A percentile compares a stretch with the other conserved stretches of the same genome.
Conservation (phyloP, 2,888 invertebrate species). For the Harpalus rubripes region DNA sequence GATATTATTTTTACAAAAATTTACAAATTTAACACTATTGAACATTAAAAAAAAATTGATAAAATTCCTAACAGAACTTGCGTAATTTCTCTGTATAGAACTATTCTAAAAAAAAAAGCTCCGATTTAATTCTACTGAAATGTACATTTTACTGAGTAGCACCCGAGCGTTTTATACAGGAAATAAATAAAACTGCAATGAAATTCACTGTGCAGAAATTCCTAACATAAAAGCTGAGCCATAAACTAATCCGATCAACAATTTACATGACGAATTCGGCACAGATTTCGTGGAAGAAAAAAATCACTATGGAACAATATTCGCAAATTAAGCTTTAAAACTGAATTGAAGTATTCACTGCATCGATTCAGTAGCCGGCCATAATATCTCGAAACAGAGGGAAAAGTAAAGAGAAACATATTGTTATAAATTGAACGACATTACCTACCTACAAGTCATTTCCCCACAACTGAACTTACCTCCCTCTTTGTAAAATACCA, state of each 20-base stretch:
- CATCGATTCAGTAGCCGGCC: conserved; percentile 27
- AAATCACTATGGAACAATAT: conserved; percentile 41
- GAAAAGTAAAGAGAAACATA: too few species aligned
- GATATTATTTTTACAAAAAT: too few species aligned
- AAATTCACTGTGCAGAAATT: conserved; percentile 8
- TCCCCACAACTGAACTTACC: too few species aligned
- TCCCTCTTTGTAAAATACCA: too few species aligned
- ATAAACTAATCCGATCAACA: conserved; percentile 54
- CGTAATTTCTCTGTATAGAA: background rate
- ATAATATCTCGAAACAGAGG: conserved; percentile 3
- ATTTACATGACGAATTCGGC: conserved; percentile 52
- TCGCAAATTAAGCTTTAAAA: conserved; percentile 53
- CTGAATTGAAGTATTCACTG: conserved; percentile 35
- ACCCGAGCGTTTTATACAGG: background rate
- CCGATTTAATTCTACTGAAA: conserved; percentile 2
- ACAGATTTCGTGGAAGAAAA: conserved; percentile 20
- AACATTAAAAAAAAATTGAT: too few species aligned
- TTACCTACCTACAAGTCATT: too few species aligned
- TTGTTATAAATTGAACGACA: too few species aligned
- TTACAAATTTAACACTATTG: too few species aligned
- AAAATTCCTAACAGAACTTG: too few species aligned
- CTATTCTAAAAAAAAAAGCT: background rate
- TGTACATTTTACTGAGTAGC: background rate
- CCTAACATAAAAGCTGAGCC: conserved; percentile 31
- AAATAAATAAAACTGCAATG: conserved; percentile 1